Conservation (phyloP, 2,113 vertebrate genomes). For the Halcyon malimbica region DNA sequence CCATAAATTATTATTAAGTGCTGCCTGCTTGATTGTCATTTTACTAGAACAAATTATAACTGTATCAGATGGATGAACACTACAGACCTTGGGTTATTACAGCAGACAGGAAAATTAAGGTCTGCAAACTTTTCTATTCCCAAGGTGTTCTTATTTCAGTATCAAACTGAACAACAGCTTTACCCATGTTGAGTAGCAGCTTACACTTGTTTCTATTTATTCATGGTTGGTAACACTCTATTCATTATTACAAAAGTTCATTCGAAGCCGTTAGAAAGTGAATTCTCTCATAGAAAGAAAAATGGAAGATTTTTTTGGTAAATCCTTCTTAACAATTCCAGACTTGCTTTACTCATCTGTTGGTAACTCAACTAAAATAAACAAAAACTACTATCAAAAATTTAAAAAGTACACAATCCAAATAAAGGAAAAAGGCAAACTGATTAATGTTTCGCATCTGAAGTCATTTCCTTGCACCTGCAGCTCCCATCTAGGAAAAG, state of each 20-base stretch:
- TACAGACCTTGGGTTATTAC: background rate
- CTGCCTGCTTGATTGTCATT: background rate
- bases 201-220: slow-evolving; percentile 11
- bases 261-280: background rate
- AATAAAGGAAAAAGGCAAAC: slow-evolving; percentile 22
- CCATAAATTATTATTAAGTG: background rate
- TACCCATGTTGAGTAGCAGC: background rate
- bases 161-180: background rate
- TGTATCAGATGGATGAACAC: background rate
- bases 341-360: background rate
- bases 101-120: background rate
- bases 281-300: slow-evolving; percentile 13
- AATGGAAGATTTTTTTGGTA: background rate
- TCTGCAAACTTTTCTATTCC: background rate
- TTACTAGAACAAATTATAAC: background rate
- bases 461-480: slow-evolving; percentile 73
- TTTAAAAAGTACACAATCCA: background rate
- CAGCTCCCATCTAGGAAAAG: slow-evolving; percentile 54
- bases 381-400: slow-evolving; percentile 62
- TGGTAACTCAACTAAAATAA: slow-evolving; percentile 52
- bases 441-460: slow-evolving; percentile 67
- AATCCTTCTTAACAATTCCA: slow-evolving; percentile 21
- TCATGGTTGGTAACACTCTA: slow-evolving; percentile 5
- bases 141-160: background rate
- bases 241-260: slow-evolving; percentile 24